phyloP scores from a whole-genome alignment of 2,113 vertebrate genomes.

The Promerops cafer region DNA sequence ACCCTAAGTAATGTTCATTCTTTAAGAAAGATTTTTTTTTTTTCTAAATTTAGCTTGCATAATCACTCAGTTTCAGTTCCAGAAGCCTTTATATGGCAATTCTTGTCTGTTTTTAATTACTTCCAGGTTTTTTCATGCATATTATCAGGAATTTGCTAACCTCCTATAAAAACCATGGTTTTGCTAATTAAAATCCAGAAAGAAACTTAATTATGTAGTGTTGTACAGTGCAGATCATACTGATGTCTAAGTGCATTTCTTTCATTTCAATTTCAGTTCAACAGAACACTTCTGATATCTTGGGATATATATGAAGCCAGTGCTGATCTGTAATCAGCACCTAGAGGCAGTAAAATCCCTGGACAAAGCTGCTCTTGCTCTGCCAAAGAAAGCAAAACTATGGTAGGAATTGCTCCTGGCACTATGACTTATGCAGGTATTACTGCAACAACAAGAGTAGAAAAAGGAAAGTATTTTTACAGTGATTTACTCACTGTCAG shows the following conservation, averaged over 20 bases:
- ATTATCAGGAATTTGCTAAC: neutral
- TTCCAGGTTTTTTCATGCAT: neutral
- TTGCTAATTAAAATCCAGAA: neutral
- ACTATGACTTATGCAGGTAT: neutral
- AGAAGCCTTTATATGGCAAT: neutral
- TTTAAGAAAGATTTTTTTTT: neutral
- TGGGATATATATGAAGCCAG: neutral
- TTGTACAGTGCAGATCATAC: neutral
- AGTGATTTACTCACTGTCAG: neutral
- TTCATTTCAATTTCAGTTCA: neutral
- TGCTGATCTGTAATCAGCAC: neutral
- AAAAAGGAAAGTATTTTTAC: neutral
- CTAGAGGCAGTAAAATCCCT: neutral
- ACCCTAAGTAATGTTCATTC: neutral
- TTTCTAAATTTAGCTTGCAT: neutral
- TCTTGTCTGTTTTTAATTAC: neutral
- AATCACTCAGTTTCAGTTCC: neutral
- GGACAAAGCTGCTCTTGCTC: neutral
- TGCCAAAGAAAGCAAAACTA: neutral
- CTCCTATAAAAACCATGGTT: neutral
- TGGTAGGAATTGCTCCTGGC: neutral
- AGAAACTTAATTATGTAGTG: neutral
- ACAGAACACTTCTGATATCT: neutral
- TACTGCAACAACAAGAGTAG: neutral
- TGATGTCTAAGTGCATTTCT: neutral